Base-by-base conservation (phyloP, 2,797 vertebrate species). In the Characodon lateralis region DNA sequence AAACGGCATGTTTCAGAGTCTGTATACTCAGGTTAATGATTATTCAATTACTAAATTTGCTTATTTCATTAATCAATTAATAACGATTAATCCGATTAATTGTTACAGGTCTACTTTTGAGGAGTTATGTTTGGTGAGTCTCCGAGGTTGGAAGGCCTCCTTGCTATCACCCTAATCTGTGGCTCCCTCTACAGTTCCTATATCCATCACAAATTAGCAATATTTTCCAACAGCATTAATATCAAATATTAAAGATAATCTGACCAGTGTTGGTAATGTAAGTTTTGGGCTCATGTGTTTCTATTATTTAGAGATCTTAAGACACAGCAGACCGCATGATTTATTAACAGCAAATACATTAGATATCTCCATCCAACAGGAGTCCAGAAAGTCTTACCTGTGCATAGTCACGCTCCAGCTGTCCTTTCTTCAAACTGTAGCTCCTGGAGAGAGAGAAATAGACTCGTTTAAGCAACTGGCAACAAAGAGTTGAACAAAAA, bases 401-500 rank as follows among this genome's bases (percentile, higher is more conserved):
- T 74, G 97, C 97, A 87, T 99, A 99, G 82, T 99, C 98, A 83
- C 95, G 97, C 92, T 99, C 98, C 89, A 99, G 96, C 77, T 98
- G 96, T 79, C 97, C 97, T 92, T 97, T 99, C 92, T 99, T 99
- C 94, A 98, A 96, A 94, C 97, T 98, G 96, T 98, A 99, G 2
- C 96, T 97, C 96, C 98, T 99, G 91, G 14, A 94, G 83, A 83
- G 85, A 93, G 78, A 90, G 20, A 88, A 8, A 83, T n/a, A 87
- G 0, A 63, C 18, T 9, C 53, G 18, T 80, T 81, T 3, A 66
- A 81, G 31, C 5, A 6, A 14, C 39, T n/a, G 18, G 35, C 9
- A 41, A 12, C 35, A 66, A 9, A 66, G 1, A 1, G 9, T n/a
- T 5, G 5, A 58, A 0, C 61, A 73, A 50, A 48, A 24, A 46